These are phyloP conservation scores for Microtus richardsoni DNA, from an alignment of 2,113 vertebrate species.

Conservation along the genomic window DNA sequence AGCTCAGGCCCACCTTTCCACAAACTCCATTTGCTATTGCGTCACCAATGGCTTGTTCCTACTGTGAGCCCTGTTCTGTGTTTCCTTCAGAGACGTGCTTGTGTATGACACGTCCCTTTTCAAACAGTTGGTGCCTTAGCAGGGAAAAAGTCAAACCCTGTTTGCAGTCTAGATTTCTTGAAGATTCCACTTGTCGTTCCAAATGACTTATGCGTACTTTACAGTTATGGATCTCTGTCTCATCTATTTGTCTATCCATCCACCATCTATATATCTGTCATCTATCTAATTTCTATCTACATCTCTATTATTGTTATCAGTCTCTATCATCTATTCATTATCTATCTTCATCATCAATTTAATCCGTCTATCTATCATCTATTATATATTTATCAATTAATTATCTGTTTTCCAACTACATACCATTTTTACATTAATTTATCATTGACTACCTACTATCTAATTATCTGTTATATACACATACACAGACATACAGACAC, in stretches of 20 bases:
- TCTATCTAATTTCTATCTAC: neutral
- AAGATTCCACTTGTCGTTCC: neutral
- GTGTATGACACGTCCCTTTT: neutral
- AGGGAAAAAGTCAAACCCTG: neutral
- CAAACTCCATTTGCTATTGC: neutral
- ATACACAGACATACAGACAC: neutral
- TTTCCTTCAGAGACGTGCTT: neutral
- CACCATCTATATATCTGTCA: neutral
- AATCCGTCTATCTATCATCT: neutral
- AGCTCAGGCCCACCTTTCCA: neutral
- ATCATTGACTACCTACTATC: neutral
- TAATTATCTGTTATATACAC: neutral
- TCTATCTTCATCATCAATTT: neutral
- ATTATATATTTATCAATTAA: too few species aligned
- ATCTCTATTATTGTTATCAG: neutral
- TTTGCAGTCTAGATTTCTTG: neutral
- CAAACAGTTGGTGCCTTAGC: neutral
- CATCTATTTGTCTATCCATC: neutral
- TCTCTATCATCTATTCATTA: neutral
- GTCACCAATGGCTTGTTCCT: neutral
- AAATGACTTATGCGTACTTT: neutral
- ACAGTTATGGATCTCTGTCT: neutral
- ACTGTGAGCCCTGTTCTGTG: accelerated
- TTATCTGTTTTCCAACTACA: neutral
- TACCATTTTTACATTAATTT: neutral